These are phyloP conservation scores for Gallirallus australis DNA, from an alignment of 2,797 vertebrate species.

Conservation along the genomic window DNA sequence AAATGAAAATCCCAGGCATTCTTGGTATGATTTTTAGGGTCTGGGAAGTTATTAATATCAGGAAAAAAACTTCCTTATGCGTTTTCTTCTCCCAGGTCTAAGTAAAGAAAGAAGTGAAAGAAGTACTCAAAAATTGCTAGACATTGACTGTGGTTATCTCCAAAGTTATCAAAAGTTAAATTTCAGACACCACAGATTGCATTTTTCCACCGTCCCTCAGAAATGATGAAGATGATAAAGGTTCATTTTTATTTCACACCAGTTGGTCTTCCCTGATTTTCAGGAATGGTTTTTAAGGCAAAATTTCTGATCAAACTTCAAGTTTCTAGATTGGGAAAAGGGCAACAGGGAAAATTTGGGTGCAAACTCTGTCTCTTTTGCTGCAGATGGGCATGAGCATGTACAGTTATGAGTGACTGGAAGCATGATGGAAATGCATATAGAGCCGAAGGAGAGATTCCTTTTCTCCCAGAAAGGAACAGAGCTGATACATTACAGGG, in stretches of 20 bases:
- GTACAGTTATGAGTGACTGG: background rate
- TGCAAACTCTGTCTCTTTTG: background rate
- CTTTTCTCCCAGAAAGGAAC: background rate
- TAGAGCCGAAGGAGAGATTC: background rate
- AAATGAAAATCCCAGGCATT: constrained; percentile 8
- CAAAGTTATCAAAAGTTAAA: background rate
- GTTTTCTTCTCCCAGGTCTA: background rate
- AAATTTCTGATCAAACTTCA: background rate
- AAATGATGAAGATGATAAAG: background rate
- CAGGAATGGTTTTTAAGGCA: background rate
- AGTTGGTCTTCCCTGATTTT: background rate
- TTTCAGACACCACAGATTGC: background rate
- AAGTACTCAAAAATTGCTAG: background rate
- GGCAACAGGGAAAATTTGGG: background rate
- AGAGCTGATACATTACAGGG: background rate
- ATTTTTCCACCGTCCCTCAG: background rate
- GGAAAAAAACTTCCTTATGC: background rate
- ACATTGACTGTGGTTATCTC: background rate
- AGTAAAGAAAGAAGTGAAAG: background rate
- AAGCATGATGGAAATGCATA: background rate
- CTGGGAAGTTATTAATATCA: background rate
- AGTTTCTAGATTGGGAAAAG: background rate
- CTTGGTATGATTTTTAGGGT: background rate
- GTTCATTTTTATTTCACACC: background rate
- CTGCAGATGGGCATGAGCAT: background rate